Percentiles rank a stretch among this genome's conserved stretches.
These are phyloP conservation scores for Alfaro cultratus DNA, from an alignment of 2,797 vertebrate genomes.

Conservation along the genomic window DNA sequence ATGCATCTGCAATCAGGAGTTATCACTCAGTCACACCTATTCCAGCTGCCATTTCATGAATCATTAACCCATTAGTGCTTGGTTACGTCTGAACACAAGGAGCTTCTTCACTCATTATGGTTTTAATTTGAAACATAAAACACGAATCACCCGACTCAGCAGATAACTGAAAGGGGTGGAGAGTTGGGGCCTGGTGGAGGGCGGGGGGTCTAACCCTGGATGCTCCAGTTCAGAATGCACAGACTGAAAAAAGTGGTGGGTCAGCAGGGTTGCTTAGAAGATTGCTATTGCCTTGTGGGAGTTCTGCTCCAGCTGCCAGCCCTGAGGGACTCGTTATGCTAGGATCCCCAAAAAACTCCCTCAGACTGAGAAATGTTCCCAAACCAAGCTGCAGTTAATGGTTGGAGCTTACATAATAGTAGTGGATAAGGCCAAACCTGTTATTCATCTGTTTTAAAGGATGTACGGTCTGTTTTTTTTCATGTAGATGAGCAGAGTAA, in stretches of 20 bases:
- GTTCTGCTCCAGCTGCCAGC: conserved; percentile 46
- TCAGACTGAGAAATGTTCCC: conserved; percentile 34
- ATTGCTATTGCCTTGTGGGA: conserved; percentile 52
- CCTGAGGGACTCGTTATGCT: conserved; percentile 46
- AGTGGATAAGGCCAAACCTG: background rate
- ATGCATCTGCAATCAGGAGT: background rate
- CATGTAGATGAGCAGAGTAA: background rate
- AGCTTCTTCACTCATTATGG: conserved; percentile 25
- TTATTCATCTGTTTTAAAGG: background rate
- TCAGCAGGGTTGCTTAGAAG: conserved; percentile 23
- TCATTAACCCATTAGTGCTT: conserved; percentile 45
- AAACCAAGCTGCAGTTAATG: conserved; percentile 9
- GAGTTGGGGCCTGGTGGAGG: background rate
- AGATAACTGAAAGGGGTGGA: background rate
- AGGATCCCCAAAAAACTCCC: conserved; percentile 22
- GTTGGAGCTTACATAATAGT: conserved; percentile 22
- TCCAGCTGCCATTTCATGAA: conserved; percentile 53
- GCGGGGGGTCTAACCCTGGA: background rate
- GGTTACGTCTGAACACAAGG: conserved; percentile 30
- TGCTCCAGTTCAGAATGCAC: background rate
- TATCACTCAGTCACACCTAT: conserved; percentile 18
- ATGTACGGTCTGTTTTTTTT: background rate
- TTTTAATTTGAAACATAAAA: conserved; percentile 36
- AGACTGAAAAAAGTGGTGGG: background rate
- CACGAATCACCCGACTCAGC: background rate